Conservation (phyloP, 2,888 invertebrate genomes). For the Diploptera punctata region DNA sequence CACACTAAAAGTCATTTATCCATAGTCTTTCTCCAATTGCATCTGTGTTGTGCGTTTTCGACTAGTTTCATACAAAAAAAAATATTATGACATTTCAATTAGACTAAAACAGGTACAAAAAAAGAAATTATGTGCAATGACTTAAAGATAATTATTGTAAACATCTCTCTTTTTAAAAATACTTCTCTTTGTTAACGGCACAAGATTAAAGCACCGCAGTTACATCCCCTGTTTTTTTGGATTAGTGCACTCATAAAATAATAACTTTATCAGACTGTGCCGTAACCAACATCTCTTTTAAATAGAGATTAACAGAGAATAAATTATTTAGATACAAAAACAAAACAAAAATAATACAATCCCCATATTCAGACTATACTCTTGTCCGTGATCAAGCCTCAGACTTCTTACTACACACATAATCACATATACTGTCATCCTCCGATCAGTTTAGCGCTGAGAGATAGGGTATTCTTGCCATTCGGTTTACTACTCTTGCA, state of each 20-base stretch:
- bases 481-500: too few relatives aligned
- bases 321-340: conserved; percentile 32
- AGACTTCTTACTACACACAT: not conserved
- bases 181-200: conserved; percentile 34
- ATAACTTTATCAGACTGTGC: not conserved
- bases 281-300: conserved; percentile 6
- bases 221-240: not conserved
- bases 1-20: not conserved
- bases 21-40: not conserved
- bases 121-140: conserved; percentile 32
- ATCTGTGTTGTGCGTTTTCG: conserved; percentile 37
- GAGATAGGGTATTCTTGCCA: too few relatives aligned
- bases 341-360: conserved; percentile 27
- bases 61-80: conserved; percentile 42
- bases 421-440: too few relatives aligned
- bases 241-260: not conserved
- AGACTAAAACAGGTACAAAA: conserved; percentile 37
- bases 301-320: conserved; percentile 33
- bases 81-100: conserved; percentile 32
- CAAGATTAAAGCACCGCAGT: conserved; percentile 39
- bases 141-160: conserved; percentile 19
- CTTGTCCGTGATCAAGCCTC: not conserved
- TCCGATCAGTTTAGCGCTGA: too few relatives aligned
- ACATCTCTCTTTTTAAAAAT: conserved; percentile 30
- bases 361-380: not conserved